Conservation (phyloP, 2,797 vertebrate species). For the Phataginus tricuspis region DNA sequence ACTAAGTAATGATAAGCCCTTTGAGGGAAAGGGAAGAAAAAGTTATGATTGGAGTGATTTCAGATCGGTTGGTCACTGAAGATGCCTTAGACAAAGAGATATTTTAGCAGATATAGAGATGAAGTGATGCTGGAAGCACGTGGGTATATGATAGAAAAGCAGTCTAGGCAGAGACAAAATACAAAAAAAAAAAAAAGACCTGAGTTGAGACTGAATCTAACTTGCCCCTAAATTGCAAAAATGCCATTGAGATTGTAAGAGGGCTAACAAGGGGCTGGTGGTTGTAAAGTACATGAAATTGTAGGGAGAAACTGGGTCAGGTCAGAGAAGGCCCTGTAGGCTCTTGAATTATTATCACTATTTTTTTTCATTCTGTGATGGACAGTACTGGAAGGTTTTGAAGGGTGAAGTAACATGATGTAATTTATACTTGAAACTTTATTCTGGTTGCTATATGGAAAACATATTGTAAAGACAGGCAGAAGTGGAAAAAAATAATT, state of each 20-base stretch:
- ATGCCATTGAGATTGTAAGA: neutral
- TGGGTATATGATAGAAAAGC: neutral
- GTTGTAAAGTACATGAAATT: neutral
- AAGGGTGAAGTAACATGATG: neutral
- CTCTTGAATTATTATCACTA: neutral
- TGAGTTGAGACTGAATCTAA: neutral
- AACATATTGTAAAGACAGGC: neutral
- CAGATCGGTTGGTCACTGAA: neutral
- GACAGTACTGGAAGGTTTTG: neutral
- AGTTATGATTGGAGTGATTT: neutral
- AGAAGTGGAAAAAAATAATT: neutral
- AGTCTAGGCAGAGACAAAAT: neutral
- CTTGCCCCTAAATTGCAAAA: neutral
- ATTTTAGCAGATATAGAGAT: neutral
- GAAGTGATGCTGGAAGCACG: neutral
- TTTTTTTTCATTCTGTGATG: neutral
- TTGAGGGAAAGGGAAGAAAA: neutral
- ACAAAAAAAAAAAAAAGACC: neutral
- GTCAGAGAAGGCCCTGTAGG: rapidly evolving
- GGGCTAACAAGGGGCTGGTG: neutral
- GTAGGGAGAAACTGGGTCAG: neutral
- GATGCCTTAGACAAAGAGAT: neutral
- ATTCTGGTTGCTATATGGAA: neutral
- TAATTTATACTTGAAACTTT: neutral
- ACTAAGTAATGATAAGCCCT: neutral